Percentiles rank a stretch among this genome's conserved stretches.
phyloP scores from a whole-genome alignment of 2,797 vertebrate genomes.

The Lagorchestes hirsutus region DNA sequence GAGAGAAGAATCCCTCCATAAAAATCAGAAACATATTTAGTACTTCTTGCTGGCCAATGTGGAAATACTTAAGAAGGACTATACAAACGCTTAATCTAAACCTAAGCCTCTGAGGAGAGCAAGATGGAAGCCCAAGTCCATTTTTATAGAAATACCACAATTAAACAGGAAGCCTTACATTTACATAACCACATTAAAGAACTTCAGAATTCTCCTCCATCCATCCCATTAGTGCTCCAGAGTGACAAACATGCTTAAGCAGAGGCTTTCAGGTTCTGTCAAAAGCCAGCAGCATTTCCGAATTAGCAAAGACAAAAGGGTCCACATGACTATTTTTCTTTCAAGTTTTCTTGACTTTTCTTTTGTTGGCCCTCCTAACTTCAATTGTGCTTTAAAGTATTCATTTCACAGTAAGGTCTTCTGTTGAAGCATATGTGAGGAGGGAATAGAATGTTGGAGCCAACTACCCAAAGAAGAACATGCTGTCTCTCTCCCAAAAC shows the following conservation, averaged over 20 bases:
- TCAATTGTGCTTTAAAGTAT: constrained; percentile 40
- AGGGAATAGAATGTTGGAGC: constrained; percentile 39
- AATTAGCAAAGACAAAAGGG: constrained; percentile 29
- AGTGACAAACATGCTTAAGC: constrained; percentile 25
- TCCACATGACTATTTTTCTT: not conserved
- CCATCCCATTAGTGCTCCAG: rapidly evolving
- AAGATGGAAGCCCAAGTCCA: constrained; percentile 40
- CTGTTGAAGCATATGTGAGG: not conserved
- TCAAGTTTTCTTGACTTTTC: not conserved
- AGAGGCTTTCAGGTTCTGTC: constrained; percentile 31
- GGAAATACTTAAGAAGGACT: constrained; percentile 65
- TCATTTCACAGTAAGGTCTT: constrained; percentile 17
- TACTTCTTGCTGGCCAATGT: constrained; percentile 61
- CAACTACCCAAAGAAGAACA: constrained; percentile 53
- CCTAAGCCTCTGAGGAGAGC: not conserved
- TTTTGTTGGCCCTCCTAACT: constrained; percentile 55
- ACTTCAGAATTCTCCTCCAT: constrained; percentile 5
- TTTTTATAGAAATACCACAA: constrained; percentile 50
- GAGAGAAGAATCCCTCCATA: constrained; percentile 54
- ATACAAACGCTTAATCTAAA: constrained; percentile 55
- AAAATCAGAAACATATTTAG: constrained; percentile 46
- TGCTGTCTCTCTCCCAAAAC: constrained; percentile 27
- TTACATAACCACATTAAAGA: constrained; percentile 63
- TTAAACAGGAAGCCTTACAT: not conserved
- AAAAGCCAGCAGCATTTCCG: constrained; percentile 42